Conservation (phyloP, 2,888 invertebrate species). For the Drosophila greeni region DNA sequence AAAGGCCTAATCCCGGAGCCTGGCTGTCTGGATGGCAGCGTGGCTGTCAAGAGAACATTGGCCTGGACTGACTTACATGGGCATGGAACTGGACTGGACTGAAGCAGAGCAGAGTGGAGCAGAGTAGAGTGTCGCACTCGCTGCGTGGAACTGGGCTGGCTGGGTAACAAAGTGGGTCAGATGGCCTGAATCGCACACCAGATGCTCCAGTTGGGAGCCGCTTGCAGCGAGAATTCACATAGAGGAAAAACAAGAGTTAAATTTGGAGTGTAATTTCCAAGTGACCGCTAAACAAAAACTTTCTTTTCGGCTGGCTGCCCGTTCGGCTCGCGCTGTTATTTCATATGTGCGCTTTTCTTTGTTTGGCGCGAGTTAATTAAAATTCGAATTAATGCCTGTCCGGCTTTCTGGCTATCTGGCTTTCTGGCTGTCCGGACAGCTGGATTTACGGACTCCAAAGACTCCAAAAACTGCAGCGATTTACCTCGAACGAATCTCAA, state of each 20-base stretch:
- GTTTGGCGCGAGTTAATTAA: slow-evolving; percentile 61
- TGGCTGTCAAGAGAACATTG: slow-evolving; percentile 10
- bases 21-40: slow-evolving; percentile 8
- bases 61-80: neutral
- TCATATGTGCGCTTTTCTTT: slow-evolving; percentile 31
- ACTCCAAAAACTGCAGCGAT: slow-evolving; percentile 25
- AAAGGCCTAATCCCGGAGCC: slow-evolving; percentile 8
- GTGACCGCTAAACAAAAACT: slow-evolving; percentile 46
- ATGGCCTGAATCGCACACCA: slow-evolving; percentile 49
- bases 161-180: slow-evolving; percentile 58
- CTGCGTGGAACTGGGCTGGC: slow-evolving; percentile 5
- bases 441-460: slow-evolving; percentile 21
- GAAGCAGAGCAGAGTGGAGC: neutral
- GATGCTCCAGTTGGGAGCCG: slow-evolving; percentile 51
- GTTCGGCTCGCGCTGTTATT: slow-evolving; percentile 22
- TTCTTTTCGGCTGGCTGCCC: slow-evolving; percentile 51
- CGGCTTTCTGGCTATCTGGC: neutral
- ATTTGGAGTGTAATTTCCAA: slow-evolving; percentile 38
- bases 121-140: neutral
- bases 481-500: slow-evolving; percentile 27
- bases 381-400: slow-evolving; percentile 63
- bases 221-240: slow-evolving; percentile 45
- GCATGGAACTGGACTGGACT: slow-evolving; percentile 12
- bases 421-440: neutral
- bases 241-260: slow-evolving; percentile 33